A percentile compares a stretch with the other conserved stretches of the same genome.
phyloP scores from a whole-genome alignment of 1,140 invertebrate genomes.

The Drosophila elegans region DNA sequence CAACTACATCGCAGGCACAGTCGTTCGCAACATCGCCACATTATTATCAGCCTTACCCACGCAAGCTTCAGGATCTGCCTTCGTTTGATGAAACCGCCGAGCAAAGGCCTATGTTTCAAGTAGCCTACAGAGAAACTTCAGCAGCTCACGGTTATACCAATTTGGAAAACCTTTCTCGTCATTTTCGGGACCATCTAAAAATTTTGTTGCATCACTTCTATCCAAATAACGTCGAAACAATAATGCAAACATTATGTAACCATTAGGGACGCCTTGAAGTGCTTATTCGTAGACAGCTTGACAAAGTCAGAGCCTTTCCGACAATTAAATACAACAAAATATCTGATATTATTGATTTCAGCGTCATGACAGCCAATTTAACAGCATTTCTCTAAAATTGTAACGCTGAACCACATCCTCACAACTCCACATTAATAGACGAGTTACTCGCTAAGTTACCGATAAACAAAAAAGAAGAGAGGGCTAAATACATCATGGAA shows the following conservation, averaged over 20 bases:
- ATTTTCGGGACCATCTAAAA: background rate
- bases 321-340: slow-evolving; percentile 1
- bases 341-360: background rate
- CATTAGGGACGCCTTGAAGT: background rate
- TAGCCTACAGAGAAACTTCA: slow-evolving; percentile 1
- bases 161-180: too few species aligned
- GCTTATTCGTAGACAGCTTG: background rate
- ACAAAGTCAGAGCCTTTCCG: slow-evolving; percentile 2
- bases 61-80: slow-evolving; percentile 1
- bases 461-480: slow-evolving; percentile 1
- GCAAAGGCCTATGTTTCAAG: background rate
- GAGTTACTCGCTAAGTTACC: background rate
- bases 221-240: background rate
- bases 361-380: slow-evolving; percentile 1
- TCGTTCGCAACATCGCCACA: background rate
- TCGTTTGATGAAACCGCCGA: background rate
- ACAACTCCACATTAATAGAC: background rate
- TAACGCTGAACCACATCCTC: background rate
- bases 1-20: background rate
- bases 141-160: background rate
- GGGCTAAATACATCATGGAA: background rate
- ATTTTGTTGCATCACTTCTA: background rate
- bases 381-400: background rate
- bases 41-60: background rate
- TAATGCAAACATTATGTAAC: background rate